Evolutionary conservation across 2,113 vertebrate species (phyloP).

Genomic region (Colaptes auratus): DNA sequence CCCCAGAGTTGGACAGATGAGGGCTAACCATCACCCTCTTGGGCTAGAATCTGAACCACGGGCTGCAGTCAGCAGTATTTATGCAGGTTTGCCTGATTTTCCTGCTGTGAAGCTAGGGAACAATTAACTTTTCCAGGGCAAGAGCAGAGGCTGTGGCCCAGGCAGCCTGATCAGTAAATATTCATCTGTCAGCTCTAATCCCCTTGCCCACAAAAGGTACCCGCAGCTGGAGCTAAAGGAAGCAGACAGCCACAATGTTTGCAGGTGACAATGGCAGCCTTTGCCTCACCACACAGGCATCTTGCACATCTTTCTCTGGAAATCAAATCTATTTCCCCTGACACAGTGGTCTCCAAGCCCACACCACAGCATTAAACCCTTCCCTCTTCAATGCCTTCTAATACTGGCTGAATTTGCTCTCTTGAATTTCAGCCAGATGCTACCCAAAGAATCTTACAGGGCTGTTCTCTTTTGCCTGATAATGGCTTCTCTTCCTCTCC

Average conservation of each 20-base stretch:
- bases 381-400: not conserved
- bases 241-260: not conserved
- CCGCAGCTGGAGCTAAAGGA: not conserved
- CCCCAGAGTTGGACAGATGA: too few relatives aligned
- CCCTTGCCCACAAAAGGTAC: not conserved
- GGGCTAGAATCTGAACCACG: not conserved
- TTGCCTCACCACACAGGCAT: not conserved
- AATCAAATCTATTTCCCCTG: not conserved
- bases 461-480: conserved; percentile 12
- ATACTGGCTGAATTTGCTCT: not conserved
- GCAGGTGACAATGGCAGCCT: not conserved
- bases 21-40: not conserved
- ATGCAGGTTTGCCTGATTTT: not conserved
- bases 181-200: not conserved
- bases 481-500: conserved; percentile 15
- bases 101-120: not conserved
- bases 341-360: not conserved
- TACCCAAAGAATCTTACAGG: not conserved
- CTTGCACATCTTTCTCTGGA: not conserved
- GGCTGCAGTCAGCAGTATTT: not conserved
- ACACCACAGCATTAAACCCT: not conserved
- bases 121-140: not conserved
- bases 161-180: not conserved
- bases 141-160: not conserved
- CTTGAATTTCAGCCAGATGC: not conserved